Evolutionary conservation across 1,140 invertebrate species (phyloP), one percentile per base, ranked within the genome.

Genomic region (Tachypleus tridentatus): DNA sequence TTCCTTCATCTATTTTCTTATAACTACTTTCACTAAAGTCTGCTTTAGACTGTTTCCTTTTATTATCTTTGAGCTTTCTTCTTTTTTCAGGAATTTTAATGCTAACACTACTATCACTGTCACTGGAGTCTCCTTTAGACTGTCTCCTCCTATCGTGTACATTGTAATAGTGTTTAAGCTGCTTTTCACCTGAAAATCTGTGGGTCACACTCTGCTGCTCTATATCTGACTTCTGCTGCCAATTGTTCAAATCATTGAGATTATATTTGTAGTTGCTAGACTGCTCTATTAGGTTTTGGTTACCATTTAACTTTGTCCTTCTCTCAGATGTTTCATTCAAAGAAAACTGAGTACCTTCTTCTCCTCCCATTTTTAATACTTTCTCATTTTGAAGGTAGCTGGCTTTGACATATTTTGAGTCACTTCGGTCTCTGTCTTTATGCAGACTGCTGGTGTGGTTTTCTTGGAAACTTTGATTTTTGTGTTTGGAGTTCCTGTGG

Each of bases 1-100:
- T 53, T 61, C 49, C 10, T 11, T 57, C 51, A 9, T 61, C 53
- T 49, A 56, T 66, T 52, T 65, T 59, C 51, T 68, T 63, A 9
- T 50, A 58, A 51, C 8, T n/a, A 51, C 62, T 64, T 51, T 57
- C 11, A 50, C 49, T 8, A 51, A 60, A 4, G 56, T 49, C 48
- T 11, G 52, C 9, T 49, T 64, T 7, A 11, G n/a, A 49, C 11
- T 51, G 7, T 10, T 61, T 61, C 11, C 11, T 51, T 11, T 61
- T 49, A 47, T 51, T 51, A 10, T 5, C 52, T 29, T 51, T 51
- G 9, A 4, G 7, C 47, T 61, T 61, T 29, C 9, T 49, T 11
- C 9, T 51, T 51, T 11, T n/a, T 7, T 6, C 10, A 47, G 4
- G 9, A 10, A 8, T 59, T 59, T 59, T 47, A 59, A 5, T 9